Conservation (phyloP, 2,888 invertebrate species). For the Ametastegia equiseti region DNA sequence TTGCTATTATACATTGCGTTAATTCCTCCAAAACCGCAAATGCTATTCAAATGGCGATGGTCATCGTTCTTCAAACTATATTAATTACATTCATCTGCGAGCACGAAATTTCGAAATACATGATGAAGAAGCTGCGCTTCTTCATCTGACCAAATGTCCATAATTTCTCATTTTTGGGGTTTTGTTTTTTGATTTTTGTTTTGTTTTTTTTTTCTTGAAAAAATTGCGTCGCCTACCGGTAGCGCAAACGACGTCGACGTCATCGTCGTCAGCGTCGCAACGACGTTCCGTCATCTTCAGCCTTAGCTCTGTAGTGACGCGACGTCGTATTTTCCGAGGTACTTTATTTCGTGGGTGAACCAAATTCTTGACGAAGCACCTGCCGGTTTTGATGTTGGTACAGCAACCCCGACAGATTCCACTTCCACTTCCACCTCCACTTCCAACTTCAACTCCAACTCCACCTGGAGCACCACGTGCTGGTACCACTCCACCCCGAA, state of each 20-base stretch:
- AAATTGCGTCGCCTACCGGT: constrained; percentile 52
- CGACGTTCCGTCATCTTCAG: constrained; percentile 67
- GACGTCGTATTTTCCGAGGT: constrained; percentile 55
- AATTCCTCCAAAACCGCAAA: too few species aligned
- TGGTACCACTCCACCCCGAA: constrained; percentile 50
- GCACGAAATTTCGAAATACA: too few species aligned
- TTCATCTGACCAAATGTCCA: not conserved
- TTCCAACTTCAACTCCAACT: not conserved
- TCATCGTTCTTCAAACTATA: too few species aligned
- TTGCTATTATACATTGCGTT: too few species aligned
- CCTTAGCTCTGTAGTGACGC: constrained; percentile 64
- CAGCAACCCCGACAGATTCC: constrained; percentile 29
- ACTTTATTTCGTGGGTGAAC: constrained; percentile 64
- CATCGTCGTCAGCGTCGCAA: constrained; percentile 57
- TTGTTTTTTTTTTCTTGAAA: not conserved
- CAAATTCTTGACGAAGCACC: constrained; percentile 58
- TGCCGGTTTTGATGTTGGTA: constrained; percentile 52
- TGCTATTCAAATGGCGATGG: too few species aligned
- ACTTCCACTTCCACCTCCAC: constrained; percentile 28
- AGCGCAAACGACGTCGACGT: constrained; percentile 62
- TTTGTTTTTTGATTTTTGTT: not conserved
- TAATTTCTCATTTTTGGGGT: not conserved
- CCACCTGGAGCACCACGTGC: constrained; percentile 39
- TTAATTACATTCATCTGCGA: too few species aligned
- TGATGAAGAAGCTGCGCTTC: too few species aligned